Conservation (phyloP, 2,113 vertebrate species). For the Hoplias malabaricus region DNA sequence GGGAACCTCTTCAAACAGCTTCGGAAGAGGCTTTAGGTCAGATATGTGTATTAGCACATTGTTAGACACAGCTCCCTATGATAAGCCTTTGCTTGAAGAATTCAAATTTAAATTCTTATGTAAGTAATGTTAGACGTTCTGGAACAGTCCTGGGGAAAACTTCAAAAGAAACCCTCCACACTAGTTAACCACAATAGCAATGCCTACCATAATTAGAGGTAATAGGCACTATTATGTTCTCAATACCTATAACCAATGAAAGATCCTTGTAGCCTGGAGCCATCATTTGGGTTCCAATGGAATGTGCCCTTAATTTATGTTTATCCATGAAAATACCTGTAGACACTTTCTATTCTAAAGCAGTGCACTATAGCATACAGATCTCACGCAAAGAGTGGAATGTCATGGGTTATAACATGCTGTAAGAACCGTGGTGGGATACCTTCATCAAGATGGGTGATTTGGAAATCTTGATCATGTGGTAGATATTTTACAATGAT, state of each 20-base stretch:
- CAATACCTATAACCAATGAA: background rate
- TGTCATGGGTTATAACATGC: conserved; percentile 7
- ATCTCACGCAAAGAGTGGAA: conserved; percentile 14
- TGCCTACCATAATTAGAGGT: conserved; percentile 11
- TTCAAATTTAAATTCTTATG: no score
- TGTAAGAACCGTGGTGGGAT: background rate
- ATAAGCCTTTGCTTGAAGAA: background rate
- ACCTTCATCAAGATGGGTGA: background rate
- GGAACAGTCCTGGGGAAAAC: conserved; percentile 1
- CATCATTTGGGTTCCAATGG: background rate
- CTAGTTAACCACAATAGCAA: background rate
- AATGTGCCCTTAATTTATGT: conserved; percentile 6
- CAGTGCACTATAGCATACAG: background rate
- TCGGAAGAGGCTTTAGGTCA: background rate
- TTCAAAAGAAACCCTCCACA: background rate
- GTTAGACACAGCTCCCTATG: background rate
- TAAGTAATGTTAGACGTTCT: background rate
- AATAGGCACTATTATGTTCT: conserved; percentile 18
- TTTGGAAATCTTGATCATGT: background rate
- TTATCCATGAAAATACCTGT: background rate
- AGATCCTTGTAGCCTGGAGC: conserved; percentile 1
- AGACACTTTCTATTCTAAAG: background rate
- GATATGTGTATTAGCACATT: background rate
- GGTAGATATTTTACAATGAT: no score
- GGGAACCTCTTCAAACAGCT: background rate